These are phyloP conservation scores for Notoglanidium macrostoma DNA, from an alignment of 2,797 vertebrate genomes.

Conservation along the genomic window DNA sequence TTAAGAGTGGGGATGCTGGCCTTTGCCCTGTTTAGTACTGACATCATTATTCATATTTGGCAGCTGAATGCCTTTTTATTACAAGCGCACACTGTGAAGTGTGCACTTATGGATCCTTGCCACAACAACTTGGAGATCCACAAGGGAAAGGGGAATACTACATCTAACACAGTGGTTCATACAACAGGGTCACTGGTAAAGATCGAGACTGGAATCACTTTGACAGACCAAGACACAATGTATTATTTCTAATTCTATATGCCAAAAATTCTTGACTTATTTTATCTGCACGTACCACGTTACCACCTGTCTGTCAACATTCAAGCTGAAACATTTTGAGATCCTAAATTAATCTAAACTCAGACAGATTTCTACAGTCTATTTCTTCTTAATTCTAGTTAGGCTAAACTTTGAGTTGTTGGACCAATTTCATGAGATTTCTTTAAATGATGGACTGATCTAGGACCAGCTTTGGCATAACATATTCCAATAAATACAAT, in stretches of 20 bases:
- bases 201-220: conserved; percentile 40
- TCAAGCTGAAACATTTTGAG: background rate
- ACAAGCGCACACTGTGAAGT: conserved; percentile 27
- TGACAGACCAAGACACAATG: conserved; percentile 52
- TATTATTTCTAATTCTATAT: conserved; percentile 40
- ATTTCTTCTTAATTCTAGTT: conserved; percentile 21
- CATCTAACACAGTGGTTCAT: conserved; percentile 51
- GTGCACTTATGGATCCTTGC: conserved; percentile 44
- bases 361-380: conserved; percentile 9
- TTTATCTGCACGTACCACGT: background rate
- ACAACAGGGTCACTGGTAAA: conserved; percentile 47
- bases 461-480: background rate
- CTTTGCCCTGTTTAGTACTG: conserved; percentile 43
- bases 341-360: conserved; percentile 17
- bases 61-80: conserved; percentile 33
- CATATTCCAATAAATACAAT: conserved; percentile 5
- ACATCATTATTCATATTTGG: conserved; percentile 51
- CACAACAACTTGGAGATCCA: conserved; percentile 23
- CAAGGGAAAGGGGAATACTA: conserved; percentile 45
- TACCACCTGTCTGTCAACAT: conserved; percentile 7
- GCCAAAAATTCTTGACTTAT: conserved; percentile 21
- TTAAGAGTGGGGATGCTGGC: conserved; percentile 33
- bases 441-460: conserved; percentile 1
- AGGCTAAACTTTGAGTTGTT: background rate
- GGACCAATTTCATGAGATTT: background rate